These are phyloP conservation scores for Andrena marginata DNA, from an alignment of 2,888 invertebrate species.

Conservation along the genomic window DNA sequence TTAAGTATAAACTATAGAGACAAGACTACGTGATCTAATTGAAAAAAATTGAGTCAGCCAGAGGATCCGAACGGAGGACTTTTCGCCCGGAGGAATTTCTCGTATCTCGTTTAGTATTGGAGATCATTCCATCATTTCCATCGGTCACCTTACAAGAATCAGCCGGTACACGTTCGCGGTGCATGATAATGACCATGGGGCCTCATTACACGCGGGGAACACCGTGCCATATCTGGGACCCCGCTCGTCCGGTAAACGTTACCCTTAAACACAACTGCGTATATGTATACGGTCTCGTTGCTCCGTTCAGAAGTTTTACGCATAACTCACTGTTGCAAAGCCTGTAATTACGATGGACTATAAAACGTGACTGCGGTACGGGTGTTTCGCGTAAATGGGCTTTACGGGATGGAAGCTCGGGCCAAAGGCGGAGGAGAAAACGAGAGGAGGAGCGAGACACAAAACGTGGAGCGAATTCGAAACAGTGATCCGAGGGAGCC, in stretches of 20 bases:
- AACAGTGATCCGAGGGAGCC: slow-evolving; percentile 10
- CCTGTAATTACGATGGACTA: slow-evolving; percentile 34
- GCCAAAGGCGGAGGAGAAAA: background rate
- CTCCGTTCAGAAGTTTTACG: slow-evolving; percentile 29
- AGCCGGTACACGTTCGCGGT: background rate
- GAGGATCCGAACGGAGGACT: too few species aligned
- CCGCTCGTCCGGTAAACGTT: slow-evolving; percentile 18
- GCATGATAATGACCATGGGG: slow-evolving; percentile 28
- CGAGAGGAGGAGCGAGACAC: background rate
- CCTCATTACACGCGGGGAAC: slow-evolving; percentile 30
- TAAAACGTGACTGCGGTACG: slow-evolving; percentile 23
- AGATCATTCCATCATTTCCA: too few species aligned
- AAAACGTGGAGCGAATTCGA: background rate
- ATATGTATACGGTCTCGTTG: background rate
- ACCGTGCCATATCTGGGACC: slow-evolving; percentile 21
- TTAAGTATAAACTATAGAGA: too few species aligned
- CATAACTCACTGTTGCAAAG: slow-evolving; percentile 33
- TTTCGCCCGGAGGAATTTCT: too few species aligned
- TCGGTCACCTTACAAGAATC: too few species aligned
- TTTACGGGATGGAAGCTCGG: background rate
- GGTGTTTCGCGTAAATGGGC: slow-evolving; percentile 9
- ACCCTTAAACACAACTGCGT: slow-evolving; percentile 27
- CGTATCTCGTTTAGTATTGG: too few species aligned
- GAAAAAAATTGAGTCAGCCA: too few species aligned
- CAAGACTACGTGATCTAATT: too few species aligned